These are phyloP conservation scores for Philopotamus ludificatus DNA, from an alignment of 1,140 invertebrate genomes.

Conservation along the genomic window DNA sequence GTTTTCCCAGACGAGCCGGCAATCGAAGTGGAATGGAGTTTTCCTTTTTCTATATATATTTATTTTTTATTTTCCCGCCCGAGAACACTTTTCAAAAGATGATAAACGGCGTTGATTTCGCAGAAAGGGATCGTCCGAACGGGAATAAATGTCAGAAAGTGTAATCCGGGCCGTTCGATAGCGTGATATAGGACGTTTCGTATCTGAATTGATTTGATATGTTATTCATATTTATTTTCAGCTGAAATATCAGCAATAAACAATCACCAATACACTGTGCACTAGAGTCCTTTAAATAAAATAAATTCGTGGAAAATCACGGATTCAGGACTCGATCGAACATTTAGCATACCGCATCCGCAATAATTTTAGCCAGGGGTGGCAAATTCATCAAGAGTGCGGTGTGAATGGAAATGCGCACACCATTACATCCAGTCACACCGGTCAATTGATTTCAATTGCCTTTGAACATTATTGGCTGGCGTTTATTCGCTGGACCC, in stretches of 20 bases:
- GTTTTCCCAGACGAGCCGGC: conserved; percentile 28
- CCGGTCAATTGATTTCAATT: conserved; percentile 38
- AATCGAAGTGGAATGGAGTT: conserved; percentile 6
- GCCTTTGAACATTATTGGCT: conserved; percentile 40
- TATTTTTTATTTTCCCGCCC: neutral
- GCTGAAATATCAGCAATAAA: no score
- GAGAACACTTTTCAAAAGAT: conserved; percentile 29
- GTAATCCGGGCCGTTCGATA: neutral
- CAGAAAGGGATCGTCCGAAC: conserved; percentile 29
- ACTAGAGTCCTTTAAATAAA: no score
- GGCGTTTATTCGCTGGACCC: conserved; percentile 29
- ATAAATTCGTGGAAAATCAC: no score
- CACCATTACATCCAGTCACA: neutral
- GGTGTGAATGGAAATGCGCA: neutral
- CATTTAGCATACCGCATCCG: no score
- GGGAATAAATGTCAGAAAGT: conserved; percentile 20
- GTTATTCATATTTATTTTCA: no score
- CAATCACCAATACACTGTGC: no score
- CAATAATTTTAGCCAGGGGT: no score
- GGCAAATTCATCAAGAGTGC: neutral
- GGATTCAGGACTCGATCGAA: no score
- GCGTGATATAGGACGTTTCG: neutral
- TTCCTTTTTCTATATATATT: conserved; percentile 13
- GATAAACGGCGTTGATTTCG: conserved; percentile 38
- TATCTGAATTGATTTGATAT: no score